Conservation (phyloP, 1,140 invertebrate genomes). For the Bombus huntii region DNA sequence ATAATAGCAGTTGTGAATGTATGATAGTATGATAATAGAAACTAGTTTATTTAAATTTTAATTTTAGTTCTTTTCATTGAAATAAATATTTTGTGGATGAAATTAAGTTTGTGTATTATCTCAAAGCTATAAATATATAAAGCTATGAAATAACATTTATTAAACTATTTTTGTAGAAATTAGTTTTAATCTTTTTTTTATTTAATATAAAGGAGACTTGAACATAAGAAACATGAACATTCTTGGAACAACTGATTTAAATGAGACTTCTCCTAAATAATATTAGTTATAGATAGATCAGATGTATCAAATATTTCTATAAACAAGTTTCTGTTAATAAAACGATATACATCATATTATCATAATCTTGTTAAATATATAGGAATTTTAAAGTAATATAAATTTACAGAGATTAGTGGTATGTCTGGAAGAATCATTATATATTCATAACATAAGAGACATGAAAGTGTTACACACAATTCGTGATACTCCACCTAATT, state of each 20-base stretch:
- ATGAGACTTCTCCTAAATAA: too few relatives aligned
- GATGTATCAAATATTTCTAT: neutral
- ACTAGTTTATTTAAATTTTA: neutral
- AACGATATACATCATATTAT: neutral
- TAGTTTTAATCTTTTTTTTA: too few relatives aligned
- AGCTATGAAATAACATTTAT: too few relatives aligned
- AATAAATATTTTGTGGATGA: neutral
- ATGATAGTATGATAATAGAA: neutral
- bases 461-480: slow-evolving; percentile 99
- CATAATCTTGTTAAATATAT: slow-evolving; percentile 19
- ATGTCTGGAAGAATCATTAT: slow-evolving; percentile 98
- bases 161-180: too few relatives aligned
- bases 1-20: neutral
- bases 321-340: neutral
- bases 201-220: too few relatives aligned
- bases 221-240: too few relatives aligned
- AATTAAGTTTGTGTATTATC: too few relatives aligned
- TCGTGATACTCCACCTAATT: slow-evolving; percentile 98
- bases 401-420: slow-evolving; percentile 94
- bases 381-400: slow-evolving; percentile 3
- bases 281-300: neutral
- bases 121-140: too few relatives aligned
- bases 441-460: slow-evolving; percentile 99
- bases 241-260: too few relatives aligned
- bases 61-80: neutral